Base-by-base conservation (phyloP, 2,113 vertebrate genomes). In the Grammomys surdaster region DNA sequence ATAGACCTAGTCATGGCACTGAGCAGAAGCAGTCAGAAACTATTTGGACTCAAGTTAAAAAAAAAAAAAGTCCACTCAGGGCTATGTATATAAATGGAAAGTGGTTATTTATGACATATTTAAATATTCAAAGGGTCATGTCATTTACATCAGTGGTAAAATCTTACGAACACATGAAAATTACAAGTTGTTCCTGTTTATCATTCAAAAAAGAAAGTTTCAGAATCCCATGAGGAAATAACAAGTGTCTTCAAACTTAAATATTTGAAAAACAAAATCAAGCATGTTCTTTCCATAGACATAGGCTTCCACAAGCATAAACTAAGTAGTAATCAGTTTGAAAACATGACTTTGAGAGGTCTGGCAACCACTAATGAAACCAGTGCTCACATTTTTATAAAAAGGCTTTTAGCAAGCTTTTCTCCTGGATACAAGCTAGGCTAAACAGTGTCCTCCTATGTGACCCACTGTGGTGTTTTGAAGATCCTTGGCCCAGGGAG, bases 261-360 rank as follows among this genome's bases (percentile, higher is more conserved):
- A 28, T 22, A 16, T 70, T 40, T 43, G 31, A 75, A 65, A 78
- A 54, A 28, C 33, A 19, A 67, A 89, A 81, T 26, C 94, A 77
- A 58, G 43, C 3, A 7, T 78, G 36, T 63, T 69, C 0, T 36
- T 82, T 54, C 51, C 51, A 58, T 43, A 88, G 31, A 73, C 51
- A 19, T 0, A 17, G 56, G 65, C 0, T 0, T 9, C 80, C 26
- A 8, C 3, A 70, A 28, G 19, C 17, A 58, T 0, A 4, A 5
- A 10, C n/a, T 22, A 63, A 73, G 46, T 20, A 33, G 19, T 0
- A 1, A n/a, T 17, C 36, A 5, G 46, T 14, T 43, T 28, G 73
- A 56, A 81, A 33, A 75, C 20, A 26, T 67, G 28, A 14, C 36
- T 31, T 81, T 67, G 3, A 51, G 43, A 85, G 31, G 20, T 56